A percentile compares a stretch with the other conserved stretches of the same genome.
Evolutionary conservation across 1,140 invertebrate species (phyloP).

Genomic region (Cheumatopsyche charites): DNA sequence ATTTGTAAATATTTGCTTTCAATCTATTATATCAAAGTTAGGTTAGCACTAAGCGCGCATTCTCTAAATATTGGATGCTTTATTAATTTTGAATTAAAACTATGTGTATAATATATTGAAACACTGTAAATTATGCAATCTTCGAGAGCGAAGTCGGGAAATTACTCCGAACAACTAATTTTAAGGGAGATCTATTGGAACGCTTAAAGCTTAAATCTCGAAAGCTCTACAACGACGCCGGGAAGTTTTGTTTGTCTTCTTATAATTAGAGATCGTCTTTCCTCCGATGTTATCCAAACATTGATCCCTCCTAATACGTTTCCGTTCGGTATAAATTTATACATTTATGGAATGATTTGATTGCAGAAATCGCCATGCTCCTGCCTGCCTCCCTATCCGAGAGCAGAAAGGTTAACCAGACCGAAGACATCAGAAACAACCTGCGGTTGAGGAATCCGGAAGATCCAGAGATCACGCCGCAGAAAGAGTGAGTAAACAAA

Average conservation of each 20-base stretch:
- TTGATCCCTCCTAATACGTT: constrained; percentile 8
- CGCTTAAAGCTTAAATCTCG: constrained; percentile 18
- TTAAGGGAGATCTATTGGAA: constrained; percentile 12
- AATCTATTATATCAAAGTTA: background rate
- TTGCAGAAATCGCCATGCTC: constrained; percentile 82
- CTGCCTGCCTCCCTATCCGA: constrained; percentile 74
- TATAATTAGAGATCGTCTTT: constrained; percentile 34
- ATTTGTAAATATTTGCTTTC: background rate
- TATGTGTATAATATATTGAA: background rate
- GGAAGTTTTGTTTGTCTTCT: constrained; percentile 35
- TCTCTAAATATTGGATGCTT: background rate
- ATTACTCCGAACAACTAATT: background rate
- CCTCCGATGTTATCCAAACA: constrained; percentile 20
- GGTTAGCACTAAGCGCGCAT: background rate
- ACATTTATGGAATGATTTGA: background rate
- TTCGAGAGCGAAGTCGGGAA: background rate
- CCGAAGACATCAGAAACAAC: constrained; percentile 76
- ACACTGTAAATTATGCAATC: too few relatives aligned
- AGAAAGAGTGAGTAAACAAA: constrained; percentile 75
- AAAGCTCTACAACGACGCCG: constrained; percentile 1
- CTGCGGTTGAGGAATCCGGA: constrained; percentile 75
- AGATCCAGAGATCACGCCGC: constrained; percentile 72
- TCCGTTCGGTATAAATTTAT: background rate
- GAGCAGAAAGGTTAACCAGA: constrained; percentile 73
- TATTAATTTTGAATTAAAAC: background rate